Evolutionary conservation across 2,113 vertebrate genomes (phyloP).

Genomic region (Datnioides undecimradiatus): DNA sequence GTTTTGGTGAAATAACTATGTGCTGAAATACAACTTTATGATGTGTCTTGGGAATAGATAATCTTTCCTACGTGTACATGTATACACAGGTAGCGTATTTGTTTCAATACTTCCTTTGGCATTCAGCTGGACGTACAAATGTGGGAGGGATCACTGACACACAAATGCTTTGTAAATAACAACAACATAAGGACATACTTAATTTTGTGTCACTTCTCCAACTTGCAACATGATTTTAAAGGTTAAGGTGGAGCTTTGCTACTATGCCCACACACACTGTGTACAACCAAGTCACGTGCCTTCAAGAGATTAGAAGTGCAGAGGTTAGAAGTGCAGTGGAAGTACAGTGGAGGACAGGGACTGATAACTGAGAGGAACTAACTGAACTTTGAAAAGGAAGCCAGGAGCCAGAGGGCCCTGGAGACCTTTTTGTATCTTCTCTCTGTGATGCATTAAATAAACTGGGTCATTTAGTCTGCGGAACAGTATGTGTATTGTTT

Average conservation of each 20-base stretch:
- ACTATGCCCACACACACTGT: background rate
- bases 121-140: background rate
- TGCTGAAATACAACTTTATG: conserved; percentile 33
- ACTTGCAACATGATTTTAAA: background rate
- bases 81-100: background rate
- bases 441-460: conserved; percentile 22
- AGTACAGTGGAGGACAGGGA: background rate
- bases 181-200: background rate
- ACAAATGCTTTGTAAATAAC: background rate
- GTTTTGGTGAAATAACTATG: conserved; percentile 6
- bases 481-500: conserved; percentile 18
- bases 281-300: conserved; percentile 4
- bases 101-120: background rate
- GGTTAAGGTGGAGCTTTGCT: background rate
- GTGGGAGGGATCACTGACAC: background rate
- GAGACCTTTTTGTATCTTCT: background rate
- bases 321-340: background rate
- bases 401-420: background rate
- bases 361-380: background rate
- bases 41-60: conserved; percentile 26
- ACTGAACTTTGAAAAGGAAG: conserved; percentile 4
- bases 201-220: background rate
- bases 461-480: conserved; percentile 44
- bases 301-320: conserved; percentile 19
- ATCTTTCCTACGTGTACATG: background rate